phyloP scores from a whole-genome alignment of 2,797 vertebrate genomes.

The Gephyroberyx darwinii region DNA sequence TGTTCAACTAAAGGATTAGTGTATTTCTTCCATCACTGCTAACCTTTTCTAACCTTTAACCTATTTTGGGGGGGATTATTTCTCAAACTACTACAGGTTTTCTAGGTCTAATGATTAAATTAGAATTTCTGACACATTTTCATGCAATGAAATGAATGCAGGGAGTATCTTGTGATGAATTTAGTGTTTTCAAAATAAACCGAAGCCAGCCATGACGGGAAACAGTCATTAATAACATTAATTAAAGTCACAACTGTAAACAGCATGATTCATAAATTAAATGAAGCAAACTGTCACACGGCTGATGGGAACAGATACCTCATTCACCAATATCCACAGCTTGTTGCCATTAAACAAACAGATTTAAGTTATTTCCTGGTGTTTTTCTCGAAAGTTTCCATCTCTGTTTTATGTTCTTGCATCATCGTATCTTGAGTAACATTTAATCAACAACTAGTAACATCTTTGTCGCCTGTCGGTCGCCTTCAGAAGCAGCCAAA shows the following conservation, averaged over 20 bases:
- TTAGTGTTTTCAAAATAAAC: constrained; percentile 29
- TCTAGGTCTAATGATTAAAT: background rate
- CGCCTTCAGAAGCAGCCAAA: constrained; percentile 69
- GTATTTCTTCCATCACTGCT: constrained; percentile 20
- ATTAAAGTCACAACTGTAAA: constrained; percentile 50
- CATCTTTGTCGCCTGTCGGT: constrained; percentile 73
- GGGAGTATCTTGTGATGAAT: constrained; percentile 34
- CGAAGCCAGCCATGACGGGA: constrained; percentile 37
- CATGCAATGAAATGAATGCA: too few species aligned
- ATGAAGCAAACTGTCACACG: constrained; percentile 32
- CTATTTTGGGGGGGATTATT: too few species aligned
- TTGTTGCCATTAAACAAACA: constrained; percentile 69
- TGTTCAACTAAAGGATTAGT: constrained; percentile 33
- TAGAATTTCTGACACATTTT: constrained; percentile 30
- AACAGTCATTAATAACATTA: constrained; percentile 48
- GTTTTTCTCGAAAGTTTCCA: constrained; percentile 62
- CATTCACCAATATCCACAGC: constrained; percentile 56
- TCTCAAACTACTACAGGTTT: background rate
- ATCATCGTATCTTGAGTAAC: constrained; percentile 64
- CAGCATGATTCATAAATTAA: constrained; percentile 41
- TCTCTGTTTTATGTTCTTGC: constrained; percentile 51
- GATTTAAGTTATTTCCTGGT: constrained; percentile 63
- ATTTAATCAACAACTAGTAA: constrained; percentile 71
- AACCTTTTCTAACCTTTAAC: too few species aligned
- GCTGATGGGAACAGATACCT: constrained; percentile 38